Evolutionary conservation across 2,113 vertebrate species (phyloP), one percentile per base, ranked within the genome.

Genomic region (Myodes glareolus): DNA sequence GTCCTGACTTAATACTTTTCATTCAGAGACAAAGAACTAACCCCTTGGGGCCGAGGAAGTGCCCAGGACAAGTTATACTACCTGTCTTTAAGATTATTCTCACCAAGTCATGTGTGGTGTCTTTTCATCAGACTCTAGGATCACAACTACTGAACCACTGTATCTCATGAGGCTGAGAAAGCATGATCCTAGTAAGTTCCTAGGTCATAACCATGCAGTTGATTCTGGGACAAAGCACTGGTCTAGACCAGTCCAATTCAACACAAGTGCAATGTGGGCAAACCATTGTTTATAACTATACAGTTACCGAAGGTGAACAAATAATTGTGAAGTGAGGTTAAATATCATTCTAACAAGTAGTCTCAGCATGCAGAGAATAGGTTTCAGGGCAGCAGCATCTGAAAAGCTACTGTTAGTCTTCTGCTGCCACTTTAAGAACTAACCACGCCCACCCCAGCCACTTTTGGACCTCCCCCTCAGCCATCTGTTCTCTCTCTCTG

Each of bases 341-440:
- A 58, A 25, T 68, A 58, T 1, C 6, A 63, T 29, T 33, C 17
- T 47, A 58, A 84, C 19, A 61, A 58, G 21, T 61, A 63, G 73
- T 3, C 4, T 31, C 19, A 11, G 52, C 25, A 7, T 14, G 2
- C 33, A 72, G 8, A 2, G 0, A 19, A 4, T 11, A 50, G 33
- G 1, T 94, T 75, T n/a, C 3, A 42, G 27, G 4, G 14, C 14
- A 39, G 1, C 17, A 33, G 3, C 58, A 17, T 33, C 67, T 9
- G 33, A 45, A 25, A 45, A 67, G 17, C n/a, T n/a, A n/a, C n/a
- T n/a, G n/a, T n/a, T n/a, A n/a, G n/a, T n/a, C n/a, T n/a, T n/a
- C n/a, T n/a, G n/a, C n/a, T n/a, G n/a, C n/a, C n/a, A n/a, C n/a
- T n/a, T n/a, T n/a, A n/a, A n/a, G n/a, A n/a, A n/a, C n/a, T n/a